A percentile compares a stretch with the other conserved stretches of the same genome.
phyloP scores from a whole-genome alignment of 2,888 invertebrate species.

The Troglohyphantes excavatus region DNA sequence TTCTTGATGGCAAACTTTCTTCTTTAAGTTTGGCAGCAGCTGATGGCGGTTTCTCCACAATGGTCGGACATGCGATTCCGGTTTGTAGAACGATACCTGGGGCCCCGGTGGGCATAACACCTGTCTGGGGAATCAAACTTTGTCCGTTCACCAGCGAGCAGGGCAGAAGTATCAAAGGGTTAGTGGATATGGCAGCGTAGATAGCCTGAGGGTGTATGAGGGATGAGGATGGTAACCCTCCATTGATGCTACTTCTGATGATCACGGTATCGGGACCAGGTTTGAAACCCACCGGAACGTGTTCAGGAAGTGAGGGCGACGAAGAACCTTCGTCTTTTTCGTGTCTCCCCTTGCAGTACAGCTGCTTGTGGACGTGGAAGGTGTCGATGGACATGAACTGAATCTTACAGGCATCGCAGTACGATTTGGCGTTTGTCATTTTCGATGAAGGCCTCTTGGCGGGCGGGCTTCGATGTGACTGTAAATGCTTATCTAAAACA shows the following conservation, averaged over 20 bases:
- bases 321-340: constrained; percentile 42
- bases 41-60: constrained; percentile 31
- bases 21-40: constrained; percentile 10
- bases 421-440: constrained; percentile 84
- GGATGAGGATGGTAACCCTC: constrained; percentile 15
- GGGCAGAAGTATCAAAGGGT: constrained; percentile 94
- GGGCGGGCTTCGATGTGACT: constrained; percentile 7
- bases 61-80: constrained; percentile 32
- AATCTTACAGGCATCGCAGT: constrained; percentile 97
- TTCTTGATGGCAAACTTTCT: constrained; percentile 39
- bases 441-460: background rate
- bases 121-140: constrained; percentile 83
- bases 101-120: constrained; percentile 84
- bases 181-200: constrained; percentile 89
- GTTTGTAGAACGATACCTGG: constrained; percentile 83
- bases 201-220: constrained; percentile 79
- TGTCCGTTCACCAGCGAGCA: constrained; percentile 92
- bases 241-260: constrained; percentile 42
- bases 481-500: constrained; percentile 19
- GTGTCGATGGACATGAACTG: constrained; percentile 96
- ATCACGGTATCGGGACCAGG: constrained; percentile 56
- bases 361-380: constrained; percentile 93
- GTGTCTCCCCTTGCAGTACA: constrained; percentile 88
- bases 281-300: constrained; percentile 13
- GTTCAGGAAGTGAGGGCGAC: background rate